Percentiles rank a stretch among this genome's conserved stretches.
These are phyloP conservation scores for Sus cebifrons DNA, from an alignment of 2,797 vertebrate species.

Conservation along the genomic window DNA sequence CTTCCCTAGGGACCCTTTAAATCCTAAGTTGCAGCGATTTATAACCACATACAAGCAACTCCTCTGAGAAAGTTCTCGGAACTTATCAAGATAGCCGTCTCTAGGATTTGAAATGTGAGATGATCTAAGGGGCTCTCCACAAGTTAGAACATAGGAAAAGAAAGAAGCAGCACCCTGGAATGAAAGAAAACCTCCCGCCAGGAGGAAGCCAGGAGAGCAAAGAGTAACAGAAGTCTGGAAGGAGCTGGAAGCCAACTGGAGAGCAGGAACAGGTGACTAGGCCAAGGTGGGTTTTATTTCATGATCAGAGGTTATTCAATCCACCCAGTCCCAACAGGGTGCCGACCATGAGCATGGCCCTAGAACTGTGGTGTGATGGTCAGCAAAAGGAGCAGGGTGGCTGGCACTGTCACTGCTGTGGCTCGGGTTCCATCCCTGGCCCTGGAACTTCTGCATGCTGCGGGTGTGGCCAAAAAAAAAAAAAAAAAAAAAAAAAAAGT, in stretches of 20 bases:
- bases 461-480: too few relatives aligned
- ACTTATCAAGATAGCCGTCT: background rate
- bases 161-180: background rate
- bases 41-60: background rate
- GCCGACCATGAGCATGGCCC: background rate
- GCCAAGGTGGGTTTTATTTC: background rate
- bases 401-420: too few relatives aligned
- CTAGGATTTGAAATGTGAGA: background rate
- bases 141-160: background rate
- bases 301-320: background rate
- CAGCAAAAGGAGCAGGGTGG: too few relatives aligned
- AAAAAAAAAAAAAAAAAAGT: background rate
- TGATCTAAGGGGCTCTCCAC: background rate
- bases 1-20: background rate
- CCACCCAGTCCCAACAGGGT: background rate
- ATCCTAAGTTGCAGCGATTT: background rate
- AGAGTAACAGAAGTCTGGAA: background rate
- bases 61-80: background rate
- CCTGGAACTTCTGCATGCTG: too few relatives aligned
- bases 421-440: too few relatives aligned
- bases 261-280: too few relatives aligned
- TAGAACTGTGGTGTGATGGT: background rate
- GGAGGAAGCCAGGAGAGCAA: background rate
- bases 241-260: background rate
- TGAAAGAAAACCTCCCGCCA: background rate